Percentiles rank a stretch among this genome's conserved stretches.
Conservation (phyloP, 37 sponge, comb jelly and placozoan species). For the Theonella swinhoei region DNA sequence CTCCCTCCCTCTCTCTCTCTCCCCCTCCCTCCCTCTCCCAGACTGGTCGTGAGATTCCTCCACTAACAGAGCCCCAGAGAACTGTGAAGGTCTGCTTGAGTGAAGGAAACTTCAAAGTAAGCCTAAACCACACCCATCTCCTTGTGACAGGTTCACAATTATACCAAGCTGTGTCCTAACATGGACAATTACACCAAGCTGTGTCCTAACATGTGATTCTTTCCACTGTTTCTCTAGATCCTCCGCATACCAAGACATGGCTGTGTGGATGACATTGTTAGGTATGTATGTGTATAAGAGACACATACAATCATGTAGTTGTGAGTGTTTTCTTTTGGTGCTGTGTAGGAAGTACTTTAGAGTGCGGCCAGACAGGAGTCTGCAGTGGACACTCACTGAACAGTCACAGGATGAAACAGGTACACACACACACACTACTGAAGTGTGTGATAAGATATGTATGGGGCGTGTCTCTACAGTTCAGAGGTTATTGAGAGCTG, state of each 20-base stretch:
- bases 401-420: slow-evolving; percentile 74
- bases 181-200: too few relatives aligned
- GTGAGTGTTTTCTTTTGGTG: not conserved
- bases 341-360: slow-evolving; percentile 57
- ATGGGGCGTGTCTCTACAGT: too few relatives aligned
- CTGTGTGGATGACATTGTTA: slow-evolving; percentile 53
- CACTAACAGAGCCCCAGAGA: slow-evolving; percentile 47
- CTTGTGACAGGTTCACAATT: not conserved
- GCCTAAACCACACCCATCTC: not conserved
- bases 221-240: slow-evolving; percentile 22
- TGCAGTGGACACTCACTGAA: slow-evolving; percentile 60
- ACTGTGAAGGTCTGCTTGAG: slow-evolving; percentile 47
- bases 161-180: too few relatives aligned
- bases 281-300: slow-evolving; percentile 7
- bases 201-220: too few relatives aligned
- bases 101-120: slow-evolving; percentile 64
- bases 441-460: not conserved
- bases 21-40: not conserved
- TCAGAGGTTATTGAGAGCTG: slow-evolving; percentile 36
- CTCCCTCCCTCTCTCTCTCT: not conserved
- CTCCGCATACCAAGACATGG: slow-evolving; percentile 31
- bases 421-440: not conserved
- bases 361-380: slow-evolving; percentile 25
- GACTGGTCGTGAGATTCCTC: slow-evolving; percentile 68
- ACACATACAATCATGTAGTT: too few relatives aligned